These are phyloP conservation scores for Gymnocypris eckloni DNA, from an alignment of 2,797 vertebrate species.

Conservation along the genomic window DNA sequence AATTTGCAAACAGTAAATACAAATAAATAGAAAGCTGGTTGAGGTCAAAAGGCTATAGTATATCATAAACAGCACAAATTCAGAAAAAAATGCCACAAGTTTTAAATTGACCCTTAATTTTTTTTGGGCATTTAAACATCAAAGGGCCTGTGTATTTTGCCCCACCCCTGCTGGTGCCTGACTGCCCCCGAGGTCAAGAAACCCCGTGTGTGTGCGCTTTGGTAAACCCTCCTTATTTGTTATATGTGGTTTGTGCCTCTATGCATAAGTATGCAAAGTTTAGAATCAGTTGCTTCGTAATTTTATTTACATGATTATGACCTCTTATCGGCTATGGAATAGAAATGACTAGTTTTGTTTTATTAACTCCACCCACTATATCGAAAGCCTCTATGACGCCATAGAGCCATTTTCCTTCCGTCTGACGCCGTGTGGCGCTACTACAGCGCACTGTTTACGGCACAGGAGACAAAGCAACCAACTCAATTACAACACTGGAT, in stretches of 20 bases:
- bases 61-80: neutral
- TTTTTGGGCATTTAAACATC: constrained; percentile 39
- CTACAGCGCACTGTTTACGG: constrained; percentile 74
- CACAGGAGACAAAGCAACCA: constrained; percentile 85
- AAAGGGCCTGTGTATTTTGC: constrained; percentile 44
- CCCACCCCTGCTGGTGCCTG: constrained; percentile 68
- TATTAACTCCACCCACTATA: constrained; percentile 53
- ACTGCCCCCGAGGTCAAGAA: constrained; percentile 64
- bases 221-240: constrained; percentile 14
- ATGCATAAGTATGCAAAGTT: neutral
- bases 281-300: neutral
- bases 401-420: constrained; percentile 79
- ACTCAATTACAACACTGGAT: constrained; percentile 79
- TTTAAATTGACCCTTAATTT: neutral
- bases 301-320: neutral
- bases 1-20: neutral
- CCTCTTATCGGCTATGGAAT: neutral
- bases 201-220: constrained; percentile 59
- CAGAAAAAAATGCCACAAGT: neutral
- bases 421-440: constrained; percentile 80
- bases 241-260: neutral
- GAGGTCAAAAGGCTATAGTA: neutral
- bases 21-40: neutral
- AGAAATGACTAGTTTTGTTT: constrained; percentile 38
- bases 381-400: constrained; percentile 78